Conservation (phyloP, 2,797 vertebrate genomes). For the Pteronotus mesoamericanus region DNA sequence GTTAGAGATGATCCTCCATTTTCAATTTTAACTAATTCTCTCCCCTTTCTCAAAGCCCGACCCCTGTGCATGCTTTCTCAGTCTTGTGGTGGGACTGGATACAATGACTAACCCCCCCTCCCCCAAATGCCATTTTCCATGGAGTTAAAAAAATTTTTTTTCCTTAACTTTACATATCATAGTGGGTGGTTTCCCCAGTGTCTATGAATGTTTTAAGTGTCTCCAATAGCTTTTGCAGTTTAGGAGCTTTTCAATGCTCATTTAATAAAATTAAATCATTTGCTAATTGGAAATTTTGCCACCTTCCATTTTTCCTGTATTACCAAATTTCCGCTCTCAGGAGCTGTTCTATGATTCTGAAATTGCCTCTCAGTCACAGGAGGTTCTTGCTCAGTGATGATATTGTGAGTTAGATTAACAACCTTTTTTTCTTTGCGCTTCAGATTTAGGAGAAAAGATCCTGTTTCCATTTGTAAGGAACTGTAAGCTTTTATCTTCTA, state of each 20-base stretch:
- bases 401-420: slow-evolving; percentile 73
- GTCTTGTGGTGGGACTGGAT: slow-evolving; percentile 81
- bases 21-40: slow-evolving; percentile 77
- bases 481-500: slow-evolving; percentile 78
- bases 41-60: slow-evolving; percentile 52
- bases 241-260: slow-evolving; percentile 79
- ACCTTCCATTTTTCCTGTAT: slow-evolving; percentile 54
- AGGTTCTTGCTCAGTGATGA: slow-evolving; percentile 81
- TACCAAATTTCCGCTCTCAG: slow-evolving; percentile 74
- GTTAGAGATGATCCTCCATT: slow-evolving; percentile 72
- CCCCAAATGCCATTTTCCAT: slow-evolving; percentile 72
- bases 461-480: slow-evolving; percentile 79
- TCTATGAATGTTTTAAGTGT: slow-evolving; percentile 83
- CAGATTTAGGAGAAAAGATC: slow-evolving; percentile 78
- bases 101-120: slow-evolving; percentile 54
- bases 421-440: slow-evolving; percentile 74
- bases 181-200: slow-evolving; percentile 83
- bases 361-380: slow-evolving; percentile 75
- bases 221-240: slow-evolving; percentile 81
- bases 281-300: slow-evolving; percentile 79
- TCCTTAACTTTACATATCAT: slow-evolving; percentile 79
- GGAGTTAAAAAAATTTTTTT: slow-evolving; percentile 69
- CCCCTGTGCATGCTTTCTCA: slow-evolving; percentile 80
- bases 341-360: slow-evolving; percentile 74
- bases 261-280: slow-evolving; percentile 80